Conservation (phyloP, 2,797 vertebrate species). For the Lophotriccus pileatus region DNA sequence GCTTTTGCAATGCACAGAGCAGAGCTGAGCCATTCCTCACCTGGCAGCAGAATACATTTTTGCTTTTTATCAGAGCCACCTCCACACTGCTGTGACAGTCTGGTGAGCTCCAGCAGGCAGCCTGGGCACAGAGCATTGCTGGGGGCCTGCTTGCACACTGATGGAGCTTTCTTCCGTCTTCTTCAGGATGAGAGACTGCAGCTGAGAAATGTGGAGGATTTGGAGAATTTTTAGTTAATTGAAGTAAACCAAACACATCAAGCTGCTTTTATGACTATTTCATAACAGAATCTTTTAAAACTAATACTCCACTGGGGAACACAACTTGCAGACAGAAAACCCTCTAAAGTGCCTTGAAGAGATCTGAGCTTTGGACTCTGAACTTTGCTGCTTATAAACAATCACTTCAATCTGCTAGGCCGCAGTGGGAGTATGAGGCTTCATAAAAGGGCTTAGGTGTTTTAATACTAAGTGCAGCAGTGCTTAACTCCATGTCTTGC, state of each 20-base stretch:
- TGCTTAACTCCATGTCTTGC: neutral
- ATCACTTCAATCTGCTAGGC: constrained; percentile 50
- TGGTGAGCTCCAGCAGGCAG: neutral
- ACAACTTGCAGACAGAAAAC: constrained; percentile 29
- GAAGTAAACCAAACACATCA: constrained; percentile 42
- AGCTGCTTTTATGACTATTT: constrained; percentile 40
- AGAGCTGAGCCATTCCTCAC: neutral
- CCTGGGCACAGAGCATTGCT: neutral
- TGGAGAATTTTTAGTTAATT: constrained; percentile 15
- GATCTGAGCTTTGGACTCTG: constrained; percentile 47
- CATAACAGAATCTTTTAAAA: constrained; percentile 48
- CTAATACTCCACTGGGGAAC: constrained; percentile 47
- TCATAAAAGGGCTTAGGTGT: constrained; percentile 57
- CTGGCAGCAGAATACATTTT: neutral
- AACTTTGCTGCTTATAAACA: constrained; percentile 54
- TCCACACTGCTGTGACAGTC: neutral
- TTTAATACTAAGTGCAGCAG: constrained; percentile 51
- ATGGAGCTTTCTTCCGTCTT: neutral
- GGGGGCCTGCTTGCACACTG: neutral
- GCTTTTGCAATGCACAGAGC: neutral
- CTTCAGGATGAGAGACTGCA: neutral
- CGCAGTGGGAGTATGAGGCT: constrained; percentile 49
- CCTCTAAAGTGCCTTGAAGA: constrained; percentile 51
- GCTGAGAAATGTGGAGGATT: neutral
- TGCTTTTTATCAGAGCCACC: constrained; percentile 37